These are phyloP conservation scores for Subacronicta megacephala DNA, from an alignment of 2,888 invertebrate genomes.

Conservation along the genomic window DNA sequence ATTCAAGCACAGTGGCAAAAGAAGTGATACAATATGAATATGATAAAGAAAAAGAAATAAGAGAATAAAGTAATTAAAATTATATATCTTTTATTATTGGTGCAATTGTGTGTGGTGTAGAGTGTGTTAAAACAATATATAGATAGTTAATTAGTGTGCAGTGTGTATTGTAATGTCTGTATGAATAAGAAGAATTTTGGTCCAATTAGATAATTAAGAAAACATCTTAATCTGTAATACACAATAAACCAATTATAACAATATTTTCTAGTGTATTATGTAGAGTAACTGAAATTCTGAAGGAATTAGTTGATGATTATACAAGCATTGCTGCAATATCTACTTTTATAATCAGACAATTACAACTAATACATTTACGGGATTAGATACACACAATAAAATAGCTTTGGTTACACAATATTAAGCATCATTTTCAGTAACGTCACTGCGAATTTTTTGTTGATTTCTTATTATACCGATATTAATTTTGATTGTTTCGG, in stretches of 20 bases:
- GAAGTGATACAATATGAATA: conserved; percentile 56
- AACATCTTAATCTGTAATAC: conserved; percentile 81
- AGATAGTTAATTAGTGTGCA: conserved; percentile 51
- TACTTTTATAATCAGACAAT: conserved; percentile 74
- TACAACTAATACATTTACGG: conserved; percentile 67
- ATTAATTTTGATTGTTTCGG: neutral
- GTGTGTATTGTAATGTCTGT: conserved; percentile 43
- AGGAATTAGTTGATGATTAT: conserved; percentile 84
- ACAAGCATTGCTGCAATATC: conserved; percentile 85
- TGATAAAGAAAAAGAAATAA: conserved; percentile 53
- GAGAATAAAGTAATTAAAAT: conserved; percentile 51
- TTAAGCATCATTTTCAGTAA: conserved; percentile 55
- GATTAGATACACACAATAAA: conserved; percentile 81
- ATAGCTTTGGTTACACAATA: conserved; percentile 70
- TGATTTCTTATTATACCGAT: conserved; percentile 1
- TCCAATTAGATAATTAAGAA: conserved; percentile 73
- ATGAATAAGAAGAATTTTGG: conserved; percentile 37
- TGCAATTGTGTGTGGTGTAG: conserved; percentile 46
- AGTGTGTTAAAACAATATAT: conserved; percentile 38
- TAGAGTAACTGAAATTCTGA: conserved; percentile 76
- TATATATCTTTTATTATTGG: conserved; percentile 39
- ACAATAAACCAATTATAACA: conserved; percentile 59
- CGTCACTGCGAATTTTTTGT: conserved; percentile 17
- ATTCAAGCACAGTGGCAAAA: conserved; percentile 53
- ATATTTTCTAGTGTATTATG: conserved; percentile 75